Percentiles rank a stretch among this genome's conserved stretches.
These are phyloP conservation scores for Eciton burchellii DNA, from an alignment of 1,140 invertebrate genomes.

Conservation along the genomic window DNA sequence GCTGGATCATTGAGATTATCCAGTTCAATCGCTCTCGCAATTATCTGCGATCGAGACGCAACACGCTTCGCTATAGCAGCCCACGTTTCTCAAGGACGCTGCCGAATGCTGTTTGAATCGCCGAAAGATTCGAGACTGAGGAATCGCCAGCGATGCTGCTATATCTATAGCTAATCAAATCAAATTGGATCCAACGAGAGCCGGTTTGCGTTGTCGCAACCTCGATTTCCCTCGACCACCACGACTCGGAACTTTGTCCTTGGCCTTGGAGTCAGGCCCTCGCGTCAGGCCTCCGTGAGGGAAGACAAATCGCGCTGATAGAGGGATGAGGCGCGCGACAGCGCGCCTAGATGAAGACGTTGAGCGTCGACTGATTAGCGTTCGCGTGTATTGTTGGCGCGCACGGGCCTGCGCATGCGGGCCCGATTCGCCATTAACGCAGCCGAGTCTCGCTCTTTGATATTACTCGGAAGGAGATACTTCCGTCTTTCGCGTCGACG, in stretches of 20 bases:
- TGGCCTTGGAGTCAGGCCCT: conserved; percentile 58
- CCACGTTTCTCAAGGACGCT: too few species aligned
- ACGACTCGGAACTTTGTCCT: conserved; percentile 44
- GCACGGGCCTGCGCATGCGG: conserved; percentile 33
- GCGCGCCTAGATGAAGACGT: conserved; percentile 79
- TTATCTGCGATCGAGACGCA: background rate
- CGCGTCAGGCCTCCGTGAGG: conserved; percentile 64
- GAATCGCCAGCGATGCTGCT: background rate
- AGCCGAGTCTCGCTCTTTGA: conserved; percentile 44
- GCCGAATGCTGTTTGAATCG: background rate
- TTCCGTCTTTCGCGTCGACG: conserved; percentile 14
- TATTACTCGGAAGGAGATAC: conserved; percentile 49
- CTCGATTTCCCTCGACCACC: conserved; percentile 18
- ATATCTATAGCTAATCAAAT: background rate
- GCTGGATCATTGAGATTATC: conserved; percentile 38
- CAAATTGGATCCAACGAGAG: conserved; percentile 17
- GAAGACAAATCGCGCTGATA: conserved; percentile 77
- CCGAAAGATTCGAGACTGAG: background rate
- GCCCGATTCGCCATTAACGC: conserved; percentile 46
- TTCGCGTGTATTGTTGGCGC: conserved; percentile 60
- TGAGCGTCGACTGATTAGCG: conserved; percentile 79
- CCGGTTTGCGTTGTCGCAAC: conserved; percentile 22
- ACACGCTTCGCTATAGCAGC: background rate
- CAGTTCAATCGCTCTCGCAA: background rate
- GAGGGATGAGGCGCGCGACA: conserved; percentile 68